Percentiles rank a stretch among this genome's conserved stretches.
Evolutionary conservation across 2,113 vertebrate species (phyloP).

Genomic region (Actenoides hombroni): DNA sequence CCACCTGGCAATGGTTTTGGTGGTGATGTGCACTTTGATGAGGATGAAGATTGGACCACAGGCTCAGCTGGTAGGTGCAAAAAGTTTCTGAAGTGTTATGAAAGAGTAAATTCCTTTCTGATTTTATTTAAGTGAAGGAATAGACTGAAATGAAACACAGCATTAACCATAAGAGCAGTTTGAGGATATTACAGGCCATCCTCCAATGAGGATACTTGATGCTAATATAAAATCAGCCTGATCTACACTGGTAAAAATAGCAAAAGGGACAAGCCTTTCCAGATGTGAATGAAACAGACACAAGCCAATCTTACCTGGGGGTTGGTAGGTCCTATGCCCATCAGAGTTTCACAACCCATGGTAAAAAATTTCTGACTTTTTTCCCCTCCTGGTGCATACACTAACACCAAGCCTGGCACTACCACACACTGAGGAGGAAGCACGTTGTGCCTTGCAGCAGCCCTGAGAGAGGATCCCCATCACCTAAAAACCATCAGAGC

Average conservation of each 20-base stretch:
- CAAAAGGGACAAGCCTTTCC: not conserved
- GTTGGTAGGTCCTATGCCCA: not conserved
- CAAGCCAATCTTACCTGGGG: fast-evolving
- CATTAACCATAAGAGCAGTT: not conserved
- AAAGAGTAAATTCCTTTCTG: not conserved
- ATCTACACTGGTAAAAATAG: not conserved
- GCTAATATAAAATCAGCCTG: not conserved
- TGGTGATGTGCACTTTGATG: slow-evolving; percentile 81
- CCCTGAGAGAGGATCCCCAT: not conserved
- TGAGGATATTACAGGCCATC: not conserved
- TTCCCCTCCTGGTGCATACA: not conserved
- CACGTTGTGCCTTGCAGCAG: not conserved
- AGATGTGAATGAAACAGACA: not conserved
- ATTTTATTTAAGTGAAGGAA: not conserved
- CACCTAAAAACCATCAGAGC: not conserved
- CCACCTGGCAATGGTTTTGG: slow-evolving; percentile 75
- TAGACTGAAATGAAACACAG: not conserved
- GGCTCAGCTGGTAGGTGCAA: slow-evolving; percentile 63
- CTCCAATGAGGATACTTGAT: not conserved
- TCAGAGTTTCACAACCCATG: not conserved
- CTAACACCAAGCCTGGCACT: not conserved
- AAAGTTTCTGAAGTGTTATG: not conserved
- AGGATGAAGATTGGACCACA: slow-evolving; percentile 78
- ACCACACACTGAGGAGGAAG: not conserved
- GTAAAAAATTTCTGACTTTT: not conserved